Evolutionary conservation across 2,888 invertebrate species (phyloP), one percentile per base, ranked within the genome.

Genomic region (Xylocampa areola): DNA sequence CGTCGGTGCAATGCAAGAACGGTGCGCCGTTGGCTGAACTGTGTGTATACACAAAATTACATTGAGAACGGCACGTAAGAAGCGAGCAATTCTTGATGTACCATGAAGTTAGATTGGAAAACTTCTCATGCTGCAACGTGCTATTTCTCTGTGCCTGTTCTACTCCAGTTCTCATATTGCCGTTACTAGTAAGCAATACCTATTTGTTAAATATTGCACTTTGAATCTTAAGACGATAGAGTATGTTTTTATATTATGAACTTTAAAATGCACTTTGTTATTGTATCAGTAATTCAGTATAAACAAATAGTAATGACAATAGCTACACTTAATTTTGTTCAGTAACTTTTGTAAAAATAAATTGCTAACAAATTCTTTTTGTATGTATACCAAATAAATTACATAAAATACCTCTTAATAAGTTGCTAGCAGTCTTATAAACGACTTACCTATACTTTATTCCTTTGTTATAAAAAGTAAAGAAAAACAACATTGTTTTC

Each of bases 81-180:
- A 84, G 80, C 84, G 70, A 79, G 83, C 82, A 77, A 83, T 87
- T 86, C 81, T 82, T 87, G 86, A 85, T 86, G 82, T 84, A 85
- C 81, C 83, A 80, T 87, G 82, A 89, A 90, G 88, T 90, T 90
- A 90, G 84, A 90, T 90, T 90, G 88, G 90, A 90, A 90, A 90
- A 90, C 87, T 90, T 90, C 79, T 76, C 77, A 73, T 71, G 72
- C 70, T 83, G 85, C 85, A 87, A 81, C 82, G 84, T 84, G 80
- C 82, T 81, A 78, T 83, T 84, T 77, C 84, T 80, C 81, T 82
- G 79, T 79, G 81, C 58, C 65, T 55, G 81, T 82, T 82, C 77
- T 74, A 73, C 68, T 77, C 71, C 77, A 81, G 78, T 77, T 77
- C 79, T 80, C 76, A 80, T 80, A 80, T 76, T 81, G 77, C 68